These are phyloP conservation scores for Schrankia costaestrigalis DNA, from an alignment of 2,888 invertebrate species.

Conservation along the genomic window DNA sequence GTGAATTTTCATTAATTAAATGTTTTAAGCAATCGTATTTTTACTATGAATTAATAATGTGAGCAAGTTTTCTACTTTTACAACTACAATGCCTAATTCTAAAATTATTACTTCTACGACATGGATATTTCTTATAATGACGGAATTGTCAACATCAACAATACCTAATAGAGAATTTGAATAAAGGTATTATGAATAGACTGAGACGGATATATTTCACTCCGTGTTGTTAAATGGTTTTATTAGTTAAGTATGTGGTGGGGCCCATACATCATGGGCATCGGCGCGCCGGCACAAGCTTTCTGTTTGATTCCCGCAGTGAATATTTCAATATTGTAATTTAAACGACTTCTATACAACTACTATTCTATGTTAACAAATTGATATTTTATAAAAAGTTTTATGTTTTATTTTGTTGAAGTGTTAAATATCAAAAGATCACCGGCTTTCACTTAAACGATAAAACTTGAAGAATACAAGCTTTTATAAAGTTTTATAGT, in stretches of 20 bases:
- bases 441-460: slow-evolving; percentile 52
- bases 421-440: slow-evolving; percentile 33
- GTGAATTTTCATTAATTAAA: slow-evolving; percentile 14
- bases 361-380: background rate
- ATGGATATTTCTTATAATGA: slow-evolving; percentile 9
- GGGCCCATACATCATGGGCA: slow-evolving; percentile 67
- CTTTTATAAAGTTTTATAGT: slow-evolving; percentile 60
- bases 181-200: slow-evolving; percentile 28
- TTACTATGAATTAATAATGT: slow-evolving; percentile 13
- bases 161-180: slow-evolving; percentile 12
- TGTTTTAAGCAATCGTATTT: slow-evolving; percentile 15
- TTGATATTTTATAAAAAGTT: background rate
- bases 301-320: slow-evolving; percentile 53
- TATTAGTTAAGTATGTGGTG: slow-evolving; percentile 68
- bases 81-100: slow-evolving; percentile 5
- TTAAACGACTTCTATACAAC: slow-evolving; percentile 20
- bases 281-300: slow-evolving; percentile 71
- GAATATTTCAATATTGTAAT: slow-evolving; percentile 51
- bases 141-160: slow-evolving; percentile 12
- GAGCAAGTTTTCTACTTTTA: slow-evolving; percentile 7
- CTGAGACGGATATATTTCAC: slow-evolving; percentile 54
- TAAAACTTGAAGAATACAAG: slow-evolving; percentile 51
- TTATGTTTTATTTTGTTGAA: slow-evolving; percentile 10
- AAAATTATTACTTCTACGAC: background rate
- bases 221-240: slow-evolving; percentile 52